phyloP scores from a whole-genome alignment of 92 coral and sea anemone genomes.

The Desmophyllum pertusum region DNA sequence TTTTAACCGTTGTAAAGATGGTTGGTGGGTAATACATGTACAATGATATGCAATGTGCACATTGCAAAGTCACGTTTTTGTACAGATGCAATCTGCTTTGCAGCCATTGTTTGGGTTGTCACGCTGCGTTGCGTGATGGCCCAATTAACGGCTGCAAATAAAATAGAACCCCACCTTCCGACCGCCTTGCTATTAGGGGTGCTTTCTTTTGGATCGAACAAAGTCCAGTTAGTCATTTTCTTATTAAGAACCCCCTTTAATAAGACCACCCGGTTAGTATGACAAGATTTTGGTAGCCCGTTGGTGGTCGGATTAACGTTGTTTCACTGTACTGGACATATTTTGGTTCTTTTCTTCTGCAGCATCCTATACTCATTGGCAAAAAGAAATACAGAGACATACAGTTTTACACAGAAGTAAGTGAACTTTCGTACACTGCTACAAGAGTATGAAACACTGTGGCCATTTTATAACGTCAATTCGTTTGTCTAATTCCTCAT shows the following conservation, averaged over 20 bases:
- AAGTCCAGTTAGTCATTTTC: too few relatives aligned
- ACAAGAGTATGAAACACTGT: neutral
- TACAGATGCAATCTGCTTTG: neutral
- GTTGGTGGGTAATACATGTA: neutral
- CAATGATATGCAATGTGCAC: neutral
- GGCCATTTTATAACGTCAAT: neutral
- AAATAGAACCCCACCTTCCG: too few relatives aligned
- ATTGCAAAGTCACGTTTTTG: neutral
- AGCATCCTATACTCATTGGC: conserved; percentile 98
- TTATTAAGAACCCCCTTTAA: too few relatives aligned
- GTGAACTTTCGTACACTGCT: neutral
- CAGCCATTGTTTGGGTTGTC: neutral
- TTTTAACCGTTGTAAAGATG: neutral
- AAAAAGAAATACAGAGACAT: conserved; percentile 98
- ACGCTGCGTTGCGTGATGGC: neutral
- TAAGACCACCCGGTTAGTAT: too few relatives aligned
- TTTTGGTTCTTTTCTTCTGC: neutral
- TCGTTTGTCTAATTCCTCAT: neutral
- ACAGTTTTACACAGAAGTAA: conserved; percentile 97
- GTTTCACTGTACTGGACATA: neutral
- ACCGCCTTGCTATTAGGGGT: too few relatives aligned
- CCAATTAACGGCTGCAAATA: too few relatives aligned
- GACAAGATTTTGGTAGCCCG: too few relatives aligned
- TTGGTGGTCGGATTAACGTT: neutral
- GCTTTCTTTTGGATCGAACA: too few relatives aligned